Percentiles rank a stretch among this genome's conserved stretches.
These are phyloP conservation scores for Pterostichus madidus DNA, from an alignment of 2,888 invertebrate genomes.

Conservation along the genomic window DNA sequence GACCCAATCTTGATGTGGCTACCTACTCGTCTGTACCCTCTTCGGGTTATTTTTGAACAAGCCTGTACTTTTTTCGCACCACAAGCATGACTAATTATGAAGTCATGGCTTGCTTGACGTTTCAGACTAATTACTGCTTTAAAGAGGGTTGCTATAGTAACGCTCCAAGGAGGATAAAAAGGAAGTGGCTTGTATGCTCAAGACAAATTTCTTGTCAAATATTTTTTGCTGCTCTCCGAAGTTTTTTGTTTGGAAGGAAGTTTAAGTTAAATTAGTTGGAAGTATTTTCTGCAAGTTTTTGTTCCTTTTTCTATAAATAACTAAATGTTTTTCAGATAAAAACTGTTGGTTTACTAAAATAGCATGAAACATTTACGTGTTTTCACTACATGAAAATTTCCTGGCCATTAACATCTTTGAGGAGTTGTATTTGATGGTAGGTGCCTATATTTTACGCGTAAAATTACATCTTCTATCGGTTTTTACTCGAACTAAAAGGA, in stretches of 20 bases:
- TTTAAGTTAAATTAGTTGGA: not conserved
- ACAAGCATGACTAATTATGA: conserved; percentile 61
- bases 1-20: not conserved
- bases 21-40: not conserved
- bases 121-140: conserved; percentile 55
- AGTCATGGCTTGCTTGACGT: conserved; percentile 63
- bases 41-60: not conserved
- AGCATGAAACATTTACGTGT: too few relatives aligned
- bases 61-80: conserved; percentile 56
- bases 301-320: not conserved
- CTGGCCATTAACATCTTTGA: too few relatives aligned
- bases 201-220: conserved; percentile 48
- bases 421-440: too few relatives aligned
- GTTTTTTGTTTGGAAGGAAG: conserved; percentile 19
- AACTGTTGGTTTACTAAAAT: too few relatives aligned
- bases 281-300: not conserved
- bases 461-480: too few relatives aligned
- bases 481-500: too few relatives aligned
- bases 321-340: not conserved
- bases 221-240: not conserved
- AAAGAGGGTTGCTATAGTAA: conserved; percentile 56
- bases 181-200: conserved; percentile 50
- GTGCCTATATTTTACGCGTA: too few relatives aligned
- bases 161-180: conserved; percentile 37
- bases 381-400: too few relatives aligned